Evolutionary conservation across 2,888 invertebrate species (phyloP).

Genomic region (Conus canariensis): DNA sequence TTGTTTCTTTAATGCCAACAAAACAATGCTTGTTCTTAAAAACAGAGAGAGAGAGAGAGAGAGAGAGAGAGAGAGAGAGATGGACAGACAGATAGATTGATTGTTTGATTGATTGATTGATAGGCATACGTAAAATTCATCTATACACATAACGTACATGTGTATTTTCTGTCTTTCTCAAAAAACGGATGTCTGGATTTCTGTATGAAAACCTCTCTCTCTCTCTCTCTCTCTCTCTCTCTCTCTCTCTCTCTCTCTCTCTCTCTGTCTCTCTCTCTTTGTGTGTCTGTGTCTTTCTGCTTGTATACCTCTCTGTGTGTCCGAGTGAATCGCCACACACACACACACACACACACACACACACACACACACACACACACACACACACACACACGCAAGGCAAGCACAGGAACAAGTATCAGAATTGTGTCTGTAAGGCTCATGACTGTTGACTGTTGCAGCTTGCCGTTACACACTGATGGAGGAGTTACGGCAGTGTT

Average conservation of each 20-base stretch:
- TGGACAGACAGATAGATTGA: no score
- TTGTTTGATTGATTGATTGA: no score
- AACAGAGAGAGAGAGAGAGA: slow-evolving; percentile 17
- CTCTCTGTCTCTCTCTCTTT: neutral
- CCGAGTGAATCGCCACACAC: neutral
- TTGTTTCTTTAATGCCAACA: no score
- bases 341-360: neutral
- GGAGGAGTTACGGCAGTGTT: slow-evolving; percentile 55
- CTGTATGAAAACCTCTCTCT: no score
- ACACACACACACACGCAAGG: neutral
- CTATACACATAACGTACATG: no score
- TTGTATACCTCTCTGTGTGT: no score
- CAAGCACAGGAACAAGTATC: neutral
- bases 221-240: no score
- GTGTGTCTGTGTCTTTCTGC: neutral
- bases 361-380: slow-evolving; percentile 1
- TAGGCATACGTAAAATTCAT: no score
- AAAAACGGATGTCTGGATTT: no score
- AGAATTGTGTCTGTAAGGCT: neutral
- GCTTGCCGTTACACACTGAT: slow-evolving; percentile 53
- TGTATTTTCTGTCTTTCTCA: no score
- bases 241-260: no score
- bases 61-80: neutral
- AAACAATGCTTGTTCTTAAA: no score
- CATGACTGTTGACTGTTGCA: slow-evolving; percentile 16